A percentile compares a stretch with the other conserved stretches of the same genome.
These are phyloP conservation scores for Epinephelus fuscoguttatus DNA, from an alignment of 2,113 vertebrate species.

Conservation along the genomic window DNA sequence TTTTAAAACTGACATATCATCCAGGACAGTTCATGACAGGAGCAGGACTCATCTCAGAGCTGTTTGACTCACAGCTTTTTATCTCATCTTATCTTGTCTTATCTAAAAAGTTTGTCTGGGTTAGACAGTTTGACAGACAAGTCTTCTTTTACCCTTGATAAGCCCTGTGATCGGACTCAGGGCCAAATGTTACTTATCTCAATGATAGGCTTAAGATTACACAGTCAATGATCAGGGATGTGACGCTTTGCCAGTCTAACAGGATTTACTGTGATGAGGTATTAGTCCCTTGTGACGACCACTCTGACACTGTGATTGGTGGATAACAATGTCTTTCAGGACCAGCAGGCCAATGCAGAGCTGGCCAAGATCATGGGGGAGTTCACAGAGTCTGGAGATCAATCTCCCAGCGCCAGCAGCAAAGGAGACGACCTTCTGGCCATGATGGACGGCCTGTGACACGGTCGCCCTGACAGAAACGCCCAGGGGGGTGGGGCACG, in stretches of 20 bases:
- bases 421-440: conserved; percentile 95
- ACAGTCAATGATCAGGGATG: conserved; percentile 29
- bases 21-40: background rate
- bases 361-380: conserved; percentile 94
- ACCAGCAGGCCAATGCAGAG: conserved; percentile 88
- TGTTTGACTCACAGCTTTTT: background rate
- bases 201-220: conserved; percentile 18
- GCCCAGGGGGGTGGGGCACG: conserved; percentile 7
- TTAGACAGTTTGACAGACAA: background rate
- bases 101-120: background rate
- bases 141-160: background rate
- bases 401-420: conserved; percentile 78
- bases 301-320: conserved; percentile 30
- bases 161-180: background rate
- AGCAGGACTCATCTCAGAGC: background rate
- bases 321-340: conserved; percentile 81
- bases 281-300: conserved; percentile 16
- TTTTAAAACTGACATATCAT: background rate
- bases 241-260: conserved; percentile 39
- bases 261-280: conserved; percentile 55
- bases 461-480: conserved; percentile 12
- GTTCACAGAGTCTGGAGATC: conserved; percentile 85
- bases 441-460: conserved; percentile 95
- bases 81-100: background rate
- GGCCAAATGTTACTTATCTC: conserved; percentile 4